Evolutionary conservation across 2,888 invertebrate genomes (phyloP), one percentile per base, ranked within the genome.

Genomic region (Cephus sareptanus): DNA sequence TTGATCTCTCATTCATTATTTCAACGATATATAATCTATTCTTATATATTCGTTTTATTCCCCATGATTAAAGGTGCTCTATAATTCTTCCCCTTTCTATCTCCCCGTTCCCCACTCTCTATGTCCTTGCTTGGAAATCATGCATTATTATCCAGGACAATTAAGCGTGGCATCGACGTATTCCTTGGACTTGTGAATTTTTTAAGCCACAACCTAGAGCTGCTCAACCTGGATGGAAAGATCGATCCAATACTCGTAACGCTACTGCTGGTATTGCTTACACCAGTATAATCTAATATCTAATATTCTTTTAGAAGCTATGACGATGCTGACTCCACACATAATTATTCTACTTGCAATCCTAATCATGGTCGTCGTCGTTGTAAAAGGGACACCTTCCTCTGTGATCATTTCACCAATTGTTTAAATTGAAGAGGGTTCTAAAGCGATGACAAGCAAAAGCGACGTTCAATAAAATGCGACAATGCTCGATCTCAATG

Each of bases 401-500:
- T 56, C 56, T 6, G 23, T 23, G 23, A 23, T 23, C 9, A 56
- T 15, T 56, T 56, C 56, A 23, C 56, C 56, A 56, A 56, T 56
- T 23, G 9, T 15, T 56, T 56, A 56, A 56, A 56, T 56, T 56
- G 56, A 56, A 56, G 56, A 56, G 56, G 56, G 56, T 56, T 56
- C 56, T 9, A 23, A 9, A 23, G 56, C 2, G 56, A 56, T 1
- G 56, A 56, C 9, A 56, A 56, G 56, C 56, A 56, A 56, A 56
- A 56, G 56, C 56, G 23, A 23, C 56, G 56, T 56, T 56, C 56
- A 56, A 56, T 56, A 71, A 33, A 71, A 71, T 71, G 31, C 30
- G 33, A 71, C 71, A 71, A 71, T 71, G 31, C 71, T 34, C 31
- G 11, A 30, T 71, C 56, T 71, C 71, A 71, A 71, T 71, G 33